Conservation (phyloP, 2,888 invertebrate species). For the Melolontha melolontha region DNA sequence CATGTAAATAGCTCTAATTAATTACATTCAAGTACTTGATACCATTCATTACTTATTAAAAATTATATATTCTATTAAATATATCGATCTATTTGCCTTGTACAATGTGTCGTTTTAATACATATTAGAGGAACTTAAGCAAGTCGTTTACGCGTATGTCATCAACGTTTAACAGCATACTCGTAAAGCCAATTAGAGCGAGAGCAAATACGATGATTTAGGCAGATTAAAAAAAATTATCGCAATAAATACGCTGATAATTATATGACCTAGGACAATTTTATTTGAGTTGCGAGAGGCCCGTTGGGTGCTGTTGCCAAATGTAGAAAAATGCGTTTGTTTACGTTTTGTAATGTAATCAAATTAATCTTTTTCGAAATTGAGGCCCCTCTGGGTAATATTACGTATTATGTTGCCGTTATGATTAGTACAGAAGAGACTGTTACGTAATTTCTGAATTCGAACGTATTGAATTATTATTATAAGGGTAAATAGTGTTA, state of each 20-base stretch:
- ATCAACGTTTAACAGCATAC: background rate
- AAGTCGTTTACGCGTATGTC: background rate
- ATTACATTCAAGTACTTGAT: no score
- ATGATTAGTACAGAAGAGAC: background rate
- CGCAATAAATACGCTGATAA: conserved; percentile 31
- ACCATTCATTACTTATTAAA: no score
- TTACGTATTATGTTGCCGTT: no score
- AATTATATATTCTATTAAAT: no score
- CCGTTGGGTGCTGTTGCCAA: conserved; percentile 17
- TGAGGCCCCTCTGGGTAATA: conserved; percentile 17
- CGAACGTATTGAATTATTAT: background rate
- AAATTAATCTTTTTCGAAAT: conserved; percentile 19
- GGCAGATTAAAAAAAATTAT: conserved; percentile 32
- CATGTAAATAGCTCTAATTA: no score
- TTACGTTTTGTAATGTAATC: conserved; percentile 16
- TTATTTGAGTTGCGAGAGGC: conserved; percentile 33
- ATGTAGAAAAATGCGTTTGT: conserved; percentile 14
- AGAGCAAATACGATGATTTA: conserved; percentile 1
- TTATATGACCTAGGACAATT: conserved; percentile 33
- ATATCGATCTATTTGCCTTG: no score
- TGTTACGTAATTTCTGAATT: conserved; percentile 1
- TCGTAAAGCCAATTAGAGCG: conserved; percentile 15
- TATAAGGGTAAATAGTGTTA: no score
- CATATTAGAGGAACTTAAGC: no score
- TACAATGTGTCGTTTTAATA: no score